phyloP scores from a whole-genome alignment of 2,113 vertebrate genomes.

The Ailuropoda melanoleuca region DNA sequence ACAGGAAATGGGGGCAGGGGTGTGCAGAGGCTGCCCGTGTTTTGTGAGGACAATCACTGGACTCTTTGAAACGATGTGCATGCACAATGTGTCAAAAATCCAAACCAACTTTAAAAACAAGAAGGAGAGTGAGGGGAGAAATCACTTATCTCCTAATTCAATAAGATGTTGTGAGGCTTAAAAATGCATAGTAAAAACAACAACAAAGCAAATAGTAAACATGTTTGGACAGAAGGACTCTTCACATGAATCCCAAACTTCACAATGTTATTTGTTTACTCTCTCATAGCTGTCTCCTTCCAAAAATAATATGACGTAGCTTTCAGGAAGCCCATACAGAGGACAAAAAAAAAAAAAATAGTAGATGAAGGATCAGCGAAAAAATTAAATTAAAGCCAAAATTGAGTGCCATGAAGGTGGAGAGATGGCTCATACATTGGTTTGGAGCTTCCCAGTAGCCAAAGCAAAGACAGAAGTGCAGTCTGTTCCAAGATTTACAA shows the following conservation, averaged over 20 bases:
- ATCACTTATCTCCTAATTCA: not conserved
- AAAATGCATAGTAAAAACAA: not conserved
- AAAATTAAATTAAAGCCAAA: not conserved
- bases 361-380: not conserved
- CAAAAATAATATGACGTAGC: not conserved
- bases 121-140: not conserved
- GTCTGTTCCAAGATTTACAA: not conserved
- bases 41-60: constrained; percentile 4
- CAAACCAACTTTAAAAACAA: not conserved
- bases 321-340: constrained; percentile 20
- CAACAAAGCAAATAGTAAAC: not conserved
- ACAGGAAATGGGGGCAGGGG: constrained; percentile 32
- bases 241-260: not conserved
- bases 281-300: constrained; percentile 18
- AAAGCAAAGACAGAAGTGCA: not conserved
- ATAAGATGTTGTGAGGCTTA: not conserved
- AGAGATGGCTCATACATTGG: not conserved
- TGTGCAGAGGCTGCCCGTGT: not conserved
- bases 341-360: constrained; percentile 3
- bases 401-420: not conserved
- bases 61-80: not conserved
- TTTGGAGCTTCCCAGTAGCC: not conserved
- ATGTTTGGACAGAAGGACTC: not conserved
- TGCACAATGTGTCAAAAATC: not conserved
- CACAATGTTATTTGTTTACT: not conserved